Conservation (phyloP, 2,797 vertebrate genomes). For the Hoplostethus mediterraneus region DNA sequence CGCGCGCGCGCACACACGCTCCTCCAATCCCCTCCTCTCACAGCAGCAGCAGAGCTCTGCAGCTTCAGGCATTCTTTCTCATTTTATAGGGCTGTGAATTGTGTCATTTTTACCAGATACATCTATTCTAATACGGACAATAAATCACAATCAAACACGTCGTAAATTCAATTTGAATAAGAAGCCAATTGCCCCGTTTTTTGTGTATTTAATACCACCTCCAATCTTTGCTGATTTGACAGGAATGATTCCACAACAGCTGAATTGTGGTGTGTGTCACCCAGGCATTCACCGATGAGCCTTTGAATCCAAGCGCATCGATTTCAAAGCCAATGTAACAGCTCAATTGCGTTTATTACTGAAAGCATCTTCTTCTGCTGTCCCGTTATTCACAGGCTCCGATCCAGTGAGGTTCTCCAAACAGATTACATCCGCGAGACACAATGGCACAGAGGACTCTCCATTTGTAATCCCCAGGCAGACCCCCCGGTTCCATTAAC, state of each 20-base stretch:
- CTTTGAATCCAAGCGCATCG: conserved; percentile 5
- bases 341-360: background rate
- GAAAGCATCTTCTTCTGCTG: conserved; percentile 13
- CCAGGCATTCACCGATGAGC: background rate
- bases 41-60: background rate
- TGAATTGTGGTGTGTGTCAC: background rate
- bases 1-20: background rate
- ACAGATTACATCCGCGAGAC: conserved; percentile 40
- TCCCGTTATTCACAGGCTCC: conserved; percentile 12
- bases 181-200: background rate
- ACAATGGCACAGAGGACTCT: conserved; percentile 37
- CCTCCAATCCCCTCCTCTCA: conserved; percentile 1
- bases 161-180: too few species aligned
- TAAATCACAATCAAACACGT: background rate
- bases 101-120: background rate
- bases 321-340: conserved; percentile 7
- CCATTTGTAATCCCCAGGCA: conserved; percentile 40
- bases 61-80: background rate
- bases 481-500: conserved; percentile 13
- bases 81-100: background rate
- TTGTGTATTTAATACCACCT: background rate
- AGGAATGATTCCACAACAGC: background rate
- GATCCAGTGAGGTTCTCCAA: conserved; percentile 29
- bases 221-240: background rate
- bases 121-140: background rate